Evolutionary conservation across 2,888 invertebrate genomes (phyloP), one percentile per base, ranked within the genome.

Genomic region (Apotomis capreana): DNA sequence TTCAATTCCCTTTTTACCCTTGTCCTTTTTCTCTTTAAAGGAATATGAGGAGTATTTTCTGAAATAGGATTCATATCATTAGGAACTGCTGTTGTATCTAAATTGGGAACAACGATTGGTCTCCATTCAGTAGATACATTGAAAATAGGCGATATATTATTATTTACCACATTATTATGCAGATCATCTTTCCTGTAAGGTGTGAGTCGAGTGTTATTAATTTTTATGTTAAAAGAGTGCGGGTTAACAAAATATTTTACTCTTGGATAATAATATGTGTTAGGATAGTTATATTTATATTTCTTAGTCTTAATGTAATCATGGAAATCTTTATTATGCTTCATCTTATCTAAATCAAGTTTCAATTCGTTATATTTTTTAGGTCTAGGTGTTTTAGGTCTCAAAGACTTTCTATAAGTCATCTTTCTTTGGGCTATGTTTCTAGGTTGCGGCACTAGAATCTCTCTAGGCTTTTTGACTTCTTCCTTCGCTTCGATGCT

Each of bases 281-380:
- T 83, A 5, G 91, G 92, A 78, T 92, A 93, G 72, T 93, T 92
- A 73, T 84, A 86, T 78, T 91, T 91, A 83, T 93, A 93, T 76
- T 93, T 93, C 78, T 93, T 93, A 5, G 89, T 92, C 81, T 90
- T 93, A 0, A 91, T 78, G 70, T 92, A 93, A 76, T 93, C 92
- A 57, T 87, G 81, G 69, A 91, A 85, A 79, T 92, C 93, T 80
- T 93, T 93, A 77, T 92, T 92, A 49, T 88, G 84, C 78, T 91
- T 91, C 3, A 93, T 76, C 68, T 86, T 89, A 73, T 91, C 87
- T 76, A 93, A 84, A 76, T 87, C 89, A 13, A 93, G 80, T 79
- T 91, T 91, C 15, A 92, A 78, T 75, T 91, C 89, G 3, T 85
- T 78, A 62, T 89, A 91, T 74, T 93, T 93, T 78, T 93, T 93